A percentile compares a stretch with the other conserved stretches of the same genome.
Evolutionary conservation across 2,888 invertebrate species (phyloP).

Genomic region (Arge pagana): DNA sequence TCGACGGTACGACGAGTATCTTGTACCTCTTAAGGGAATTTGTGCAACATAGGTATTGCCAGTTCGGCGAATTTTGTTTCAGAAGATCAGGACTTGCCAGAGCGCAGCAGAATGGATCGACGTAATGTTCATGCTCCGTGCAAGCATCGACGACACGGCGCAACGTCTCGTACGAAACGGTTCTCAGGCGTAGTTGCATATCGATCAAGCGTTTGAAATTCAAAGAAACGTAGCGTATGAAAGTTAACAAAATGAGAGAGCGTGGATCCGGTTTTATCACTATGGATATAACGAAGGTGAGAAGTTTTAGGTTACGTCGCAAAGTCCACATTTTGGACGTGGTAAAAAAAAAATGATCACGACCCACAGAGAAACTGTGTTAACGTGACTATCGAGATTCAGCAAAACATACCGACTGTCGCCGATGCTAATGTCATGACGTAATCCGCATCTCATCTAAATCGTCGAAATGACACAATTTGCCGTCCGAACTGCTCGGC

Average conservation of each 20-base stretch:
- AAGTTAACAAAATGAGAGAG: slow-evolving; percentile 39
- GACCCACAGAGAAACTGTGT: no score
- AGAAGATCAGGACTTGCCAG: slow-evolving; percentile 32
- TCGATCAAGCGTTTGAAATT: slow-evolving; percentile 35
- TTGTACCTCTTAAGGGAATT: slow-evolving; percentile 43
- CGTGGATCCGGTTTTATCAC: slow-evolving; percentile 24
- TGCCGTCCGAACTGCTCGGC: no score
- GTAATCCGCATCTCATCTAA: no score
- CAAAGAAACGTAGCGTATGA: slow-evolving; percentile 36
- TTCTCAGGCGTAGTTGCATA: slow-evolving; percentile 28
- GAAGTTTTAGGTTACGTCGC: not conserved
- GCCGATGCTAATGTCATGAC: no score
- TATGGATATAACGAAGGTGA: slow-evolving; percentile 5
- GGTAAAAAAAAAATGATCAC: no score
- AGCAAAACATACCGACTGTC: no score
- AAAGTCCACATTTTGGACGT: not conserved
- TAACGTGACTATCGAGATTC: no score
- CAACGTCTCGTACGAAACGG: slow-evolving; percentile 36
- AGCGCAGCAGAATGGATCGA: slow-evolving; percentile 41
- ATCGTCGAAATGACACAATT: no score
- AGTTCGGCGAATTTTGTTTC: slow-evolving; percentile 21
- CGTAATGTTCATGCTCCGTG: slow-evolving; percentile 26
- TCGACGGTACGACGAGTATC: slow-evolving; percentile 36
- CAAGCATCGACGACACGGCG: slow-evolving; percentile 29
- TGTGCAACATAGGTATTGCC: slow-evolving; percentile 41